A percentile compares a stretch with the other conserved stretches of the same genome.
Evolutionary conservation across 2,113 vertebrate genomes (phyloP).

Genomic region (Lycocorax pyrrhopterus): DNA sequence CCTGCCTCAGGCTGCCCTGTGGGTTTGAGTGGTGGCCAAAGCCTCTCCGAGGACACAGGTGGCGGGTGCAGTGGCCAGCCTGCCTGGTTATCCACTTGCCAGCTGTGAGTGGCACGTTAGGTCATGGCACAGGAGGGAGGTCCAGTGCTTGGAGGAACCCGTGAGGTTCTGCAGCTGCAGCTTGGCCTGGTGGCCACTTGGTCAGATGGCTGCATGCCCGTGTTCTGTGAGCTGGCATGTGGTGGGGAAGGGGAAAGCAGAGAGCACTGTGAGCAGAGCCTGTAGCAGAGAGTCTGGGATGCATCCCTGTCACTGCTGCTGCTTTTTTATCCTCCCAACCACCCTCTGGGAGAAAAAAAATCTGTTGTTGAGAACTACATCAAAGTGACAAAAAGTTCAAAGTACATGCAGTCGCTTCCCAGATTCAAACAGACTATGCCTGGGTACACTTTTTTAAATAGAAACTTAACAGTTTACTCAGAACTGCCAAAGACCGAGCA

Average conservation of each 20-base stretch:
- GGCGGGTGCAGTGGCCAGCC: background rate
- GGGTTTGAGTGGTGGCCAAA: background rate
- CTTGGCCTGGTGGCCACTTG: background rate
- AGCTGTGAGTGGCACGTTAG: background rate
- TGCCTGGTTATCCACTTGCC: background rate
- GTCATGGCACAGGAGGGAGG: background rate
- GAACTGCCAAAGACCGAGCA: background rate
- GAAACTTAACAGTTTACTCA: background rate
- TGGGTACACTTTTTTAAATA: background rate
- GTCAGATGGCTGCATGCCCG: background rate
- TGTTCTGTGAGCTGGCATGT: background rate
- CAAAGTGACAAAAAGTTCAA: background rate
- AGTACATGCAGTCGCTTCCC: background rate
- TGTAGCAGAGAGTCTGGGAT: background rate
- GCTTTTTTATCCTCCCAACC: background rate
- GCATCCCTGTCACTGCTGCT: background rate
- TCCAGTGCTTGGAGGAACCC: background rate
- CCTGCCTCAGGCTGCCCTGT: background rate
- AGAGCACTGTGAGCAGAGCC: background rate
- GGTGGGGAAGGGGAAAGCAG: background rate
- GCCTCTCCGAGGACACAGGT: background rate
- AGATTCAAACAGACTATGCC: fast-evolving
- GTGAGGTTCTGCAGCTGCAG: background rate
- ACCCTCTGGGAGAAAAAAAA: background rate
- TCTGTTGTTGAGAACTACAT: background rate